phyloP scores from a whole-genome alignment of 2,113 vertebrate species.

The Cyprinus carpio region DNA sequence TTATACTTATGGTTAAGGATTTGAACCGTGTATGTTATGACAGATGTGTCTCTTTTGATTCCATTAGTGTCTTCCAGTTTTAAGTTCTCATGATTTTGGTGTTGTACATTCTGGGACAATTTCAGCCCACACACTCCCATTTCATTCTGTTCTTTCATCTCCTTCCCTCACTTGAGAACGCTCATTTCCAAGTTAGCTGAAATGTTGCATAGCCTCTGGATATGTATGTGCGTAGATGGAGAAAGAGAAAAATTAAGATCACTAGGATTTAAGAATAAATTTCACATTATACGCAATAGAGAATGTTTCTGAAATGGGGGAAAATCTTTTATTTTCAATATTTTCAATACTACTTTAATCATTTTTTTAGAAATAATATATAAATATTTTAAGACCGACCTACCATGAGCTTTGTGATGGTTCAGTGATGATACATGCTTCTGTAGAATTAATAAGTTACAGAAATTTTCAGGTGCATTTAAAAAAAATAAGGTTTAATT shows the following conservation, averaged over 20 bases:
- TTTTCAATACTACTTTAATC: not conserved
- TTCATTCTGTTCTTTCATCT: constrained; percentile 19
- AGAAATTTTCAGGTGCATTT: not conserved
- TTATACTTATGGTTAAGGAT: constrained; percentile 3
- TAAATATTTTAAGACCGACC: not conserved
- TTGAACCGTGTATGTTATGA: constrained; percentile 1
- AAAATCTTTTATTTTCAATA: not conserved
- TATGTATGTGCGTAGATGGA: constrained; percentile 6
- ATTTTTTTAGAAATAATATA: not conserved
- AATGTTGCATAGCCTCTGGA: constrained; percentile 36
- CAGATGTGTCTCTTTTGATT: constrained; percentile 13
- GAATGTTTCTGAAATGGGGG: not conserved
- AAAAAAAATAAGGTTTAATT: not conserved
- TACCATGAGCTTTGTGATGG: not conserved
- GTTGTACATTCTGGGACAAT: not conserved
- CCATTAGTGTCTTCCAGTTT: constrained; percentile 20
- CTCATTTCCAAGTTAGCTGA: constrained; percentile 19
- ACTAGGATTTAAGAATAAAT: not conserved
- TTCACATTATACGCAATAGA: not conserved
- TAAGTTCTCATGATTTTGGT: constrained; percentile 2
- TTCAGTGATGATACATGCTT: too few relatives aligned
- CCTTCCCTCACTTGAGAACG: constrained; percentile 1
- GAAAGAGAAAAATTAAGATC: not conserved
- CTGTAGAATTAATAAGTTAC: not conserved
- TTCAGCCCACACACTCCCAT: constrained; percentile 24